Evolutionary conservation across 2,797 vertebrate genomes (phyloP).

Genomic region (Okamejei kenojei): DNA sequence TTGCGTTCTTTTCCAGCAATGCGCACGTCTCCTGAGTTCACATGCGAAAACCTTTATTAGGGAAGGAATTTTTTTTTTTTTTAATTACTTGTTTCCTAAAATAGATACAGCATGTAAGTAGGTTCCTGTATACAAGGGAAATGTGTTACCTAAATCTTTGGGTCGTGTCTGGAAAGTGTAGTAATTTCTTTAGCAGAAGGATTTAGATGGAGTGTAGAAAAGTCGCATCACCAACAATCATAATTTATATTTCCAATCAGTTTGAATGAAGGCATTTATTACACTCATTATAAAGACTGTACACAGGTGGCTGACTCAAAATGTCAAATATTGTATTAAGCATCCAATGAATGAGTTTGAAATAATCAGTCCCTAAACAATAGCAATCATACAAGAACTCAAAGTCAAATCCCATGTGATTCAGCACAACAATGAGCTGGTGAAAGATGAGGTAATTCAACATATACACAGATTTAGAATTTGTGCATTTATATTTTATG

Average conservation of each 20-base stretch:
- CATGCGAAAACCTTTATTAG: neutral
- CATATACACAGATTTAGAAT: neutral
- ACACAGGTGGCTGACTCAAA: slow-evolving; percentile 32
- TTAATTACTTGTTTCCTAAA: neutral
- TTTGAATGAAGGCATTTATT: slow-evolving; percentile 14
- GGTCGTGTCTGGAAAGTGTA: neutral
- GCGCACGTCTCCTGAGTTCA: neutral
- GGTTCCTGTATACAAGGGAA: neutral
- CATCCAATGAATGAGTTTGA: slow-evolving; percentile 22
- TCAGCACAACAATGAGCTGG: neutral
- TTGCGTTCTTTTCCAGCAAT: neutral
- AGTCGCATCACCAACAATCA: slow-evolving; percentile 16
- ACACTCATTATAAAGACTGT: neutral
- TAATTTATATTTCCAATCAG: slow-evolving; percentile 11
- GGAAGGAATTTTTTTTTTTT: neutral
- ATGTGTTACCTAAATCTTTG: neutral
- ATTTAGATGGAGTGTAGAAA: neutral
- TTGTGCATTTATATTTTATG: neutral
- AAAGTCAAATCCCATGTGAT: slow-evolving; percentile 15
- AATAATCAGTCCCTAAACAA: slow-evolving; percentile 31
- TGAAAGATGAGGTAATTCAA: slow-evolving; percentile 27
- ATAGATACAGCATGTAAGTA: neutral
- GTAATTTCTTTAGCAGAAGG: neutral
- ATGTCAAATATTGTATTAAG: slow-evolving; percentile 27
- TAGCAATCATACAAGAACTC: neutral